phyloP scores from a whole-genome alignment of 2,797 vertebrate species.

The Columba guinea region DNA sequence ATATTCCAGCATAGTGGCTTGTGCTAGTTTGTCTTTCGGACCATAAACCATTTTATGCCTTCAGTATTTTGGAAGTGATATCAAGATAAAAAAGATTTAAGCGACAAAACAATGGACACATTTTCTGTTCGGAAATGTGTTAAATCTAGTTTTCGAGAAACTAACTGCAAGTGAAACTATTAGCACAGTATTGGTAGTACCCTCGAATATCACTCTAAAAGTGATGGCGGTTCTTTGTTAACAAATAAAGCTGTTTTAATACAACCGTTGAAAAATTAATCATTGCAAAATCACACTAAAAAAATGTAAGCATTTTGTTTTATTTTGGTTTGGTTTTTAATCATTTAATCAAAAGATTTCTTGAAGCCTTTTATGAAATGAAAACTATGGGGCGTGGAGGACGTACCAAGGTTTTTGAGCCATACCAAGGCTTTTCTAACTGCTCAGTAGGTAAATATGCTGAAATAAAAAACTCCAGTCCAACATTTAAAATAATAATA shows the following conservation, averaged over 20 bases:
- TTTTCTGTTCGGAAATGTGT: background rate
- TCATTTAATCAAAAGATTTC: background rate
- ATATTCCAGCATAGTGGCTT: background rate
- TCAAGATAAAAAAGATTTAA: slow-evolving; percentile 34
- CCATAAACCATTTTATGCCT: slow-evolving; percentile 51
- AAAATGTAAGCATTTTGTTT: background rate
- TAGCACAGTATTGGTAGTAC: background rate
- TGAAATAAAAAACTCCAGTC: background rate
- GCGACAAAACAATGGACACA: background rate
- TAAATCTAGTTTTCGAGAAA: slow-evolving; percentile 24
- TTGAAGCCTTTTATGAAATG: background rate
- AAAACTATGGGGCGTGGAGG: background rate
- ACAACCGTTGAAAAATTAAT: background rate
- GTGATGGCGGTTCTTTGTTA: background rate
- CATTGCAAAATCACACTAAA: background rate
- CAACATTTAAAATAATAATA: background rate
- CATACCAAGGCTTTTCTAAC: background rate
- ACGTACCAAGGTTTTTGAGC: background rate
- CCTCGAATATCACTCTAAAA: background rate
- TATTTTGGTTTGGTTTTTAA: background rate
- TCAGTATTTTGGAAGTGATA: slow-evolving; percentile 37
- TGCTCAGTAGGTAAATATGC: background rate
- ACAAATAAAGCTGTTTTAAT: background rate
- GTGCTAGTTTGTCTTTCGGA: slow-evolving; percentile 34
- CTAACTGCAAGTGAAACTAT: background rate